A percentile compares a stretch with the other conserved stretches of the same genome.
Evolutionary conservation across 1,140 invertebrate species (phyloP).

Genomic region (Cephus cinctus): DNA sequence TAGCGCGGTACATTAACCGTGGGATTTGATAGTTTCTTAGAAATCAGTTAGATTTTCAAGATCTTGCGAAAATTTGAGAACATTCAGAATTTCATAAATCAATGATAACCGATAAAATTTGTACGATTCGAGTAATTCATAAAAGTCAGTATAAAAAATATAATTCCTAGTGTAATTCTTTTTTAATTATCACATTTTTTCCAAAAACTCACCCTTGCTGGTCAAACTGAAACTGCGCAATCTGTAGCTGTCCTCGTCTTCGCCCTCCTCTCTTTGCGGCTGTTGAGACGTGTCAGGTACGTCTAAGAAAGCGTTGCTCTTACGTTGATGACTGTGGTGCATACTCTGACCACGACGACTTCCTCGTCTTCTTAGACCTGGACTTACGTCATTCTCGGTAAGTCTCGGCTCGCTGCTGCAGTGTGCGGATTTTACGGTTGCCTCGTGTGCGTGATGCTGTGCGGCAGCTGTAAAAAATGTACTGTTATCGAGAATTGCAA

Average conservation of each 20-base stretch:
- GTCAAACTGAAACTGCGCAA: conserved; percentile 87
- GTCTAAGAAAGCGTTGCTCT: conserved; percentile 77
- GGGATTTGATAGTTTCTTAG: too few species aligned
- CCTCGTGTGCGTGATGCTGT: conserved; percentile 54
- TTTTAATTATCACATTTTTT: too few species aligned
- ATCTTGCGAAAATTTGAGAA: too few species aligned
- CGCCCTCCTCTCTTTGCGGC: conserved; percentile 54
- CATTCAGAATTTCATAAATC: too few species aligned
- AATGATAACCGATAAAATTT: too few species aligned
- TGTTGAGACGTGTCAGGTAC: conserved; percentile 63
- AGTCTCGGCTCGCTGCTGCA: conserved; percentile 62
- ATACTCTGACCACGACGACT: conserved; percentile 57
- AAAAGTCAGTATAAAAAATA: too few species aligned
- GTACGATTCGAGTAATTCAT: too few species aligned
- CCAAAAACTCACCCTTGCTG: conserved; percentile 71
- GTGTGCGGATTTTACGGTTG: conserved; percentile 46
- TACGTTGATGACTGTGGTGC: conserved; percentile 59
- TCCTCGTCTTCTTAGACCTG: conserved; percentile 58
- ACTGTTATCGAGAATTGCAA: too few species aligned
- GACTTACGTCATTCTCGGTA: conserved; percentile 58
- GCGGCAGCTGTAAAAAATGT: conserved; percentile 29
- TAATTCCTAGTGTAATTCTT: too few species aligned
- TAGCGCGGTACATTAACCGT: too few species aligned
- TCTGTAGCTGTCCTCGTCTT: conserved; percentile 80
- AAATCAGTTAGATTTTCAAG: too few species aligned